phyloP scores from a whole-genome alignment of 1,140 invertebrate species.

The Andrena cerasifolii region DNA sequence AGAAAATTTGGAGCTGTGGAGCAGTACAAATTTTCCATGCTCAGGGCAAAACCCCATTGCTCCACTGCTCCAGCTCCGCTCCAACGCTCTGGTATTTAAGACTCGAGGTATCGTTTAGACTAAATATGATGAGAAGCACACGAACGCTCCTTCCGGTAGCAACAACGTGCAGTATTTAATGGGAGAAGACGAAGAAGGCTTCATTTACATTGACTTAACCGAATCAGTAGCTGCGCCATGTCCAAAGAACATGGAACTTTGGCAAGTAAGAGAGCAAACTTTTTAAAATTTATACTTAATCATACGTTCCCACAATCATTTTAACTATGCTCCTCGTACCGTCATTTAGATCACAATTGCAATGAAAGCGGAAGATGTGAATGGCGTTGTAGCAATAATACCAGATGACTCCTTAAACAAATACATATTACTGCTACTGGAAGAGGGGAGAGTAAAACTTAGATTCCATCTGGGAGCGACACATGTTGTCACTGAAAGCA shows the following conservation, averaged over 20 bases:
- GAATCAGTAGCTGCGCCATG: constrained; percentile 26
- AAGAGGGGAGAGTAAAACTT: constrained; percentile 36
- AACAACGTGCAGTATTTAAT: constrained; percentile 37
- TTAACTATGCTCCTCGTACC: not conserved
- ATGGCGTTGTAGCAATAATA: constrained; percentile 39
- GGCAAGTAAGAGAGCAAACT: constrained; percentile 44
- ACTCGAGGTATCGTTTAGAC: constrained; percentile 3
- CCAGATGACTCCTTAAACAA: constrained; percentile 23
- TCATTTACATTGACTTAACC: constrained; percentile 28
- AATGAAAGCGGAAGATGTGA: constrained; percentile 22
- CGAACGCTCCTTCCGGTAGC: not conserved
- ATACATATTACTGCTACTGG: constrained; percentile 34
- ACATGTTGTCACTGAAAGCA: constrained; percentile 19
- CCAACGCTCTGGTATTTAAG: too few relatives aligned
- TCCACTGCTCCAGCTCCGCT: too few relatives aligned
- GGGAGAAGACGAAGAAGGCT: constrained; percentile 44
- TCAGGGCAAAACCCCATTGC: too few relatives aligned
- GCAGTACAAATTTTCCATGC: too few relatives aligned
- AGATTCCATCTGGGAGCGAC: constrained; percentile 11
- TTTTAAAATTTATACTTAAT: too few relatives aligned
- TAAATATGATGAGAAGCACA: constrained; percentile 1
- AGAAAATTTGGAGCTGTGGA: too few relatives aligned
- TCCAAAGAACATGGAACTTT: constrained; percentile 25
- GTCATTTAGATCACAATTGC: constrained; percentile 32
- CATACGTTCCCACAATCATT: not conserved